These are phyloP conservation scores for Coccyzus lansbergi DNA, from an alignment of 2,797 vertebrate species.

Conservation along the genomic window DNA sequence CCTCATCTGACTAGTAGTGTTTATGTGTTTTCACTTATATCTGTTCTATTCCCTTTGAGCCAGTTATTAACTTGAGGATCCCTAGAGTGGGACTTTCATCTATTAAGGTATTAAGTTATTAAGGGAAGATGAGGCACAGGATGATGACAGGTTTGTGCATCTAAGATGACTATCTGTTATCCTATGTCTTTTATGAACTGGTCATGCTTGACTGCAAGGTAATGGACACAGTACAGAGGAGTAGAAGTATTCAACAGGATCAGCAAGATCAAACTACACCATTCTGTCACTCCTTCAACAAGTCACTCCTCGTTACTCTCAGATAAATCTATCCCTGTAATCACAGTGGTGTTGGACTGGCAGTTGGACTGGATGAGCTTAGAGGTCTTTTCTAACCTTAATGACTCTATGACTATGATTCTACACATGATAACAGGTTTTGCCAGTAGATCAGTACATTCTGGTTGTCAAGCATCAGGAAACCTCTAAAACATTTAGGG, in stretches of 20 bases:
- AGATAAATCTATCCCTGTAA: background rate
- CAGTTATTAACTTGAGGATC: background rate
- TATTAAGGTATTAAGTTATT: background rate
- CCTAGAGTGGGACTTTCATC: background rate
- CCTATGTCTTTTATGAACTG: background rate
- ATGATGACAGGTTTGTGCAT: background rate
- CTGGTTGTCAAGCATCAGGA: background rate
- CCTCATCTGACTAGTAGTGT: background rate
- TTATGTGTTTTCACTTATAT: background rate
- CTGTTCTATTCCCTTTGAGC: background rate
- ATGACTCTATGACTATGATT: no score
- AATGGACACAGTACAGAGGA: background rate
- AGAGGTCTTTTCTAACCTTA: no score
- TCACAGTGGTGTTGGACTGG: no score
- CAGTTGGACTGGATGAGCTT: no score
- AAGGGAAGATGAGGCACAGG: background rate
- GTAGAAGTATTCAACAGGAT: background rate
- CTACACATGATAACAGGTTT: background rate
- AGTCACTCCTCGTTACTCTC: background rate
- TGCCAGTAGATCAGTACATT: background rate
- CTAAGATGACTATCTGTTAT: background rate
- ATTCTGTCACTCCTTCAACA: background rate
- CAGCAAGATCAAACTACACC: background rate
- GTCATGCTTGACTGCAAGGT: background rate
- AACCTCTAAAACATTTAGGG: background rate